Conservation (phyloP, 2,797 vertebrate species). For the Tadarida brasiliensis region DNA sequence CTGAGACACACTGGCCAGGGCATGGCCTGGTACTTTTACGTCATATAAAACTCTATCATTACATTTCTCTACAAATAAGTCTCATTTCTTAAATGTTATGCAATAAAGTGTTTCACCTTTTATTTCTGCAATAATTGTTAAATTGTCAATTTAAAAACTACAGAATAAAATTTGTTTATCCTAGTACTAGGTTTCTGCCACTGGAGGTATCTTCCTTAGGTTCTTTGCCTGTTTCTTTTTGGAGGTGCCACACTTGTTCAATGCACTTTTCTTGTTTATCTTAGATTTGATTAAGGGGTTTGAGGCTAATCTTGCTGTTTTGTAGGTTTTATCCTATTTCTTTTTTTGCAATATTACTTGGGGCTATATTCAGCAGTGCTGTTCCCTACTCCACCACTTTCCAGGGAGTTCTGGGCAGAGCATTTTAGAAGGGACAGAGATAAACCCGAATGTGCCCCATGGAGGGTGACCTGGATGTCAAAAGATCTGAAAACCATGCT, state of each 20-base stretch:
- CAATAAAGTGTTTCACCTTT: not conserved
- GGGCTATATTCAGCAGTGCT: not conserved
- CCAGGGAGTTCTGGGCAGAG: not conserved
- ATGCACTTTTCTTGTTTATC: not conserved
- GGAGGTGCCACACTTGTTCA: not conserved
- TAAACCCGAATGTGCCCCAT: not conserved
- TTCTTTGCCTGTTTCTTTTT: not conserved
- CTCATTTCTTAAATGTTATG: conserved; percentile 48
- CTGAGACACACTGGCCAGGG: too few species aligned
- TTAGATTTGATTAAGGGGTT: not conserved
- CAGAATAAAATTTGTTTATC: not conserved
- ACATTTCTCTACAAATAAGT: not conserved
- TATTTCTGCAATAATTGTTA: conserved; percentile 28
- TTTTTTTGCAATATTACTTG: not conserved
- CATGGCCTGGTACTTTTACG: not conserved
- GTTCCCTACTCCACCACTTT: not conserved
- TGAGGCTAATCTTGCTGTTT: not conserved
- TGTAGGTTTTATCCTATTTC: not conserved
- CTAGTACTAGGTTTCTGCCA: not conserved
- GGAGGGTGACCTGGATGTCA: not conserved
- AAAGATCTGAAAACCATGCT: not conserved
- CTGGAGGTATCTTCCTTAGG: not conserved
- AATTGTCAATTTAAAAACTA: not conserved
- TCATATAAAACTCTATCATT: not conserved
- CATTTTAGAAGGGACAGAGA: not conserved